Base-by-base conservation (phyloP, 2,113 vertebrate genomes). In the Gulo gulo region DNA sequence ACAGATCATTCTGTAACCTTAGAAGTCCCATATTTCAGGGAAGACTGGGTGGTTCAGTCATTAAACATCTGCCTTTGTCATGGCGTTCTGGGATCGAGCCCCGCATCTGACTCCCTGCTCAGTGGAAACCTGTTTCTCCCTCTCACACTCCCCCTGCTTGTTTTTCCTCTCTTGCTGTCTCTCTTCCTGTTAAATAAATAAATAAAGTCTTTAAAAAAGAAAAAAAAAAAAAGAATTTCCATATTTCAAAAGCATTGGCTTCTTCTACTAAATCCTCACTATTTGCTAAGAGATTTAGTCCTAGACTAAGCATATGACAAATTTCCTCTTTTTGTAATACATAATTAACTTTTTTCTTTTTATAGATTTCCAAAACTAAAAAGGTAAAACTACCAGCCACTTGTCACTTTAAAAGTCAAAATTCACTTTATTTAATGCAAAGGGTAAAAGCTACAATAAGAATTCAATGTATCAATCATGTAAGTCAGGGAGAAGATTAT, bases 391-490 rank as follows among this genome's bases (percentile, higher is more conserved):
- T 88, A 10, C 0, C 67, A 97, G 4, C 14, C 59, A 57, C 23
- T 31, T 79, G 47, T 21, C 42, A 79, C 47, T 95, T 83, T 96
- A 31, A 91, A 88, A 45, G 21, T 79, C 13, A 26, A 87, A 69
- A 96, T 91, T 57, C 76, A 57, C 55, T 96, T 91, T n/a, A 88
- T 20, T 87, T 84, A 71, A 31, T 81, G 36, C 20, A 85, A 89
- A 81, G 15, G 26, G 9, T 89, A 85, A 55, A 90, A 52, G 1
- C 34, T 83, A 69, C 23, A 73, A 29, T 52, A 76, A 42, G n/a
- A 39, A 83, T 26, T 94, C 23, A 93, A 15, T 39, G 12, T 52
- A 87, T 82, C 1, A 0, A 65, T 67, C 45, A 45, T 73, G 23
- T 83, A 83, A 59, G 61, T 83, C 21, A 81, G 14, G 7, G 10